Conservation (phyloP, 2,113 vertebrate genomes). For the Phylloscopus trochilus region DNA sequence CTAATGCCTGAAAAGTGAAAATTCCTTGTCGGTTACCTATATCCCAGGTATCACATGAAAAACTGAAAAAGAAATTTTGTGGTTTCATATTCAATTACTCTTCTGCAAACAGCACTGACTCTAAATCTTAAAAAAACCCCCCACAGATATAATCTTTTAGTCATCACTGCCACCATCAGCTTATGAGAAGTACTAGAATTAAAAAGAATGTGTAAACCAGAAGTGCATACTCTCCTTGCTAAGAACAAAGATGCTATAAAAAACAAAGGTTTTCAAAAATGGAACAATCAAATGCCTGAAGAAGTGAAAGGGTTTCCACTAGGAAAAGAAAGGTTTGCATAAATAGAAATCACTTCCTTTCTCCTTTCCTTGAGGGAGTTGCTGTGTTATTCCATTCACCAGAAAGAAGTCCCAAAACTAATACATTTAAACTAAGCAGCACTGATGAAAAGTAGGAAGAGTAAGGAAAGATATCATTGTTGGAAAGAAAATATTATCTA, state of each 20-base stretch:
- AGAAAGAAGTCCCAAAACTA: background rate
- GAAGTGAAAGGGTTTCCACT: background rate
- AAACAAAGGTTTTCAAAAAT: background rate
- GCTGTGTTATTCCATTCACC: background rate
- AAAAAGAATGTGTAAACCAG: background rate
- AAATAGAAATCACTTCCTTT: background rate
- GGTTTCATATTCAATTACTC: background rate
- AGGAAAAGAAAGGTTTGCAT: background rate
- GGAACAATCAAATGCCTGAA: background rate
- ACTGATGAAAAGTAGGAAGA: background rate
- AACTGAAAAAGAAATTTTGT: background rate
- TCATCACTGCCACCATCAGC: background rate
- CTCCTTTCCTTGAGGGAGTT: background rate
- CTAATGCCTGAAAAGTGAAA: background rate
- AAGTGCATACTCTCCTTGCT: background rate
- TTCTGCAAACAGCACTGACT: background rate
- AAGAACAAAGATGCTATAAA: background rate
- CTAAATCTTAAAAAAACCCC: background rate
- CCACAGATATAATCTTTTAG: background rate
- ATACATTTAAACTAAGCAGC: background rate
- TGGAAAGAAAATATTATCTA: background rate
- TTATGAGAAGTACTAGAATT: background rate
- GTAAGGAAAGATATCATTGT: background rate
- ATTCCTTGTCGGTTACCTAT: background rate
- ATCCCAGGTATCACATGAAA: background rate